Evolutionary conservation across 2,113 vertebrate genomes (phyloP), one percentile per base, ranked within the genome.

Genomic region (Hirundichthys speculiger): DNA sequence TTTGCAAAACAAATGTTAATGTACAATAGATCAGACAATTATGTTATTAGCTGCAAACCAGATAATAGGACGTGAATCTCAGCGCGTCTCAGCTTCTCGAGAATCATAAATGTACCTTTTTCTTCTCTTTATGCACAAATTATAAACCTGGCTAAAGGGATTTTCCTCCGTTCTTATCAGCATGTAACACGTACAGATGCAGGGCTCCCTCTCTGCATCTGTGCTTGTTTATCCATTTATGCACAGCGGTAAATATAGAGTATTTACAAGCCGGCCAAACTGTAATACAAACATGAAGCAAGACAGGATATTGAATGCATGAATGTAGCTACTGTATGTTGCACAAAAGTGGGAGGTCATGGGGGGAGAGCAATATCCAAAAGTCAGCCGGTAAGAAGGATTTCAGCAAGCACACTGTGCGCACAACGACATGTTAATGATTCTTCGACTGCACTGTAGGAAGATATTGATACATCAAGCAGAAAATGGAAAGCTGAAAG

Each of bases 111-210:
- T n/a, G n/a, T 34, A 34, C 30, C 45, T 53, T 54, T 59, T 64
- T 70, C 4, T 54, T 42, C 13, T 38, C 34, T 59, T 71, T 16
- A 16, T 70, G 49, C 15, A 63, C n/a, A 55, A 55, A 72, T 60
- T 39, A 52, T 1, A 43, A 57, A 73, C 42, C 54, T 65, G 55
- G 41, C 20, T 52, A 3, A 66, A 68, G 13, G 27, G 18, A 72
- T 75, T 75, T 55, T 30, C 7, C 8, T 58, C 14, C 41, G 21
- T 46, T 75, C 45, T 78, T 57, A 73, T 75, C 64, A 57, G 57
- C 60, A 27, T 55, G 25, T 43, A 54, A 45, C 70, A 61, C 34
- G 25, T 45, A 54, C 15, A 5, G 51, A 55, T 34, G 45, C 24
- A 64, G 42, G 39, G 39, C 34, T 55, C 4, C 2, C 61, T 50